Conservation (phyloP, 2,888 invertebrate genomes). For the Melipona bicolor region DNA sequence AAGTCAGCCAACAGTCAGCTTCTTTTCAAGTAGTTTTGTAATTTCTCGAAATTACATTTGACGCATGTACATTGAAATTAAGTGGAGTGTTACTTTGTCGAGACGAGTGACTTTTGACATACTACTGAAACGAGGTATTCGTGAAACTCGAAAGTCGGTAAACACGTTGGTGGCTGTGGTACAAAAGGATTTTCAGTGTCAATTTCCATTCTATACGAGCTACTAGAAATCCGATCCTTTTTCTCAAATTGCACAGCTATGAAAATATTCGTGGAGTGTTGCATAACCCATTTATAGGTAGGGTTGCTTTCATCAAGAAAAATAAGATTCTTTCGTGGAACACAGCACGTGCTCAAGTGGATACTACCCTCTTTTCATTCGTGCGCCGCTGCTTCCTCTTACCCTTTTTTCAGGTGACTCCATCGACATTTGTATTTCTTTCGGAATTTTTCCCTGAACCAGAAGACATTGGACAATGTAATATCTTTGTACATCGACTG, state of each 20-base stretch:
- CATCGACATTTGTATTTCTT: constrained; percentile 3
- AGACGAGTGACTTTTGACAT: not conserved
- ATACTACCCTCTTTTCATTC: constrained; percentile 37
- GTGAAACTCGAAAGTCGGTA: not conserved
- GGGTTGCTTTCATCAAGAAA: constrained; percentile 52
- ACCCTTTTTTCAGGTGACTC: constrained; percentile 20
- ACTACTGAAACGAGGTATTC: not conserved
- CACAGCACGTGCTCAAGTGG: constrained; percentile 70
- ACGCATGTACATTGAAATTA: too few species aligned
- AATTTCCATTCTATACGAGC: constrained; percentile 13
- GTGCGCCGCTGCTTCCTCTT: constrained; percentile 6
- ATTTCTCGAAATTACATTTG: too few species aligned
- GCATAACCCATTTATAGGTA: constrained; percentile 69
- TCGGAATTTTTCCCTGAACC: not conserved
- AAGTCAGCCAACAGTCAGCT: too few species aligned
- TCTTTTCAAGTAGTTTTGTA: too few species aligned
- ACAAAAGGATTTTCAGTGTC: constrained; percentile 11
- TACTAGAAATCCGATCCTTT: constrained; percentile 16
- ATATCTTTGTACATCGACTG: too few species aligned
- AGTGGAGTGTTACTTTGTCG: not conserved
- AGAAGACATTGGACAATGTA: not conserved
- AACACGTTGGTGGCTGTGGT: constrained; percentile 6
- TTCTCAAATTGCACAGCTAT: constrained; percentile 74
- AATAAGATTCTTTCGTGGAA: constrained; percentile 67
- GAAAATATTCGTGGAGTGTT: constrained; percentile 72